Evolutionary conservation across 2,888 invertebrate genomes (phyloP).

Genomic region (Drosophila mimetica): DNA sequence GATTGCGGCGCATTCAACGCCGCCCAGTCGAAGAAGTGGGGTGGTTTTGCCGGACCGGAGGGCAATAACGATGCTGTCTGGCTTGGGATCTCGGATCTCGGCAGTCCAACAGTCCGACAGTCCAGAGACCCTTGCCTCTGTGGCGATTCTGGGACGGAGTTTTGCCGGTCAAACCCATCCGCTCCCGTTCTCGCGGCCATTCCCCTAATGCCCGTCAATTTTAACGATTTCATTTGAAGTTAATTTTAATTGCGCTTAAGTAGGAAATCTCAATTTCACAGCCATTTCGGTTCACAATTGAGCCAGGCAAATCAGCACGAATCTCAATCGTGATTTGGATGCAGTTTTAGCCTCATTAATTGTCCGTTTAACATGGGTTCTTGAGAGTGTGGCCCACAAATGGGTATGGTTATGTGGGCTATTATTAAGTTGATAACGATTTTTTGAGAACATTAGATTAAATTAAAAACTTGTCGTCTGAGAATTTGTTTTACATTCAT

Average conservation of each 20-base stretch:
- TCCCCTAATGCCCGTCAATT: constrained; percentile 47
- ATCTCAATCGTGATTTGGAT: constrained; percentile 55
- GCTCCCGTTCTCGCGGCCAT: constrained; percentile 15
- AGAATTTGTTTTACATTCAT: too few species aligned
- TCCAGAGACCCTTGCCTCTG: constrained; percentile 4
- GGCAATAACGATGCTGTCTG: constrained; percentile 24
- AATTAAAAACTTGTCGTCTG: not conserved
- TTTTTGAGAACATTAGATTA: not conserved
- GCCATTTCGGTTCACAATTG: constrained; percentile 64
- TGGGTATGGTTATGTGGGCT: not conserved
- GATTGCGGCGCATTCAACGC: constrained; percentile 52
- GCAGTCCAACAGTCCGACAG: not conserved
- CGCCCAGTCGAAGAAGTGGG: constrained; percentile 36
- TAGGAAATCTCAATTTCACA: constrained; percentile 78
- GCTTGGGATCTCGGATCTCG: constrained; percentile 9
- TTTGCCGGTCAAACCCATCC: constrained; percentile 35
- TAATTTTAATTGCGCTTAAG: constrained; percentile 76
- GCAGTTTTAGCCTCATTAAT: constrained; percentile 61
- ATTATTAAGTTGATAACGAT: not conserved
- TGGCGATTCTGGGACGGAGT: constrained; percentile 25
- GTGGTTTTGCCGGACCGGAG: constrained; percentile 3
- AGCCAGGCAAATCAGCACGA: constrained; percentile 62
- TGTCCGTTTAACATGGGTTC: constrained; percentile 24
- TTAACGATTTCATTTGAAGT: constrained; percentile 63
- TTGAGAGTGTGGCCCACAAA: not conserved